phyloP scores from a whole-genome alignment of 2,888 invertebrate species.

The Caradrina clavipalpis region DNA sequence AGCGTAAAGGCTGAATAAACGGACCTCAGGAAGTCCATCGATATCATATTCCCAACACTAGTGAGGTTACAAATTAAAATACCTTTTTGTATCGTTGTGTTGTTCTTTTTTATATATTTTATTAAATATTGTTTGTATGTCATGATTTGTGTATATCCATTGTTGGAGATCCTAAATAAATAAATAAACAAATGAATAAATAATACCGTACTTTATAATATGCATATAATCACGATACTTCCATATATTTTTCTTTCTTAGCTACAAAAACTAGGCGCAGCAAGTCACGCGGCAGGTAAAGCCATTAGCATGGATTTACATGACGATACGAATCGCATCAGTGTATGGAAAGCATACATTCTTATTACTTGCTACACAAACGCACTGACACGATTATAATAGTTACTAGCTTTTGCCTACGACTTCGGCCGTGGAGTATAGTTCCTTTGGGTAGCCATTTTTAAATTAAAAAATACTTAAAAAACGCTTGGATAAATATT shows the following conservation, averaged over 20 bases:
- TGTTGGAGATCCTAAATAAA: no score
- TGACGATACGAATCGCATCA: slow-evolving; percentile 45
- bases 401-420: neutral
- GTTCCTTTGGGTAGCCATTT: no score
- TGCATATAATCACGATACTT: slow-evolving; percentile 41
- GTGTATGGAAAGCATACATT: slow-evolving; percentile 57
- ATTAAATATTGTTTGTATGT: no score
- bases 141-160: no score
- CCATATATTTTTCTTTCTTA: slow-evolving; percentile 39
- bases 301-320: slow-evolving; percentile 63
- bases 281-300: slow-evolving; percentile 46
- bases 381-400: slow-evolving; percentile 63
- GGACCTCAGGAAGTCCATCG: neutral
- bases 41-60: slow-evolving; percentile 17
- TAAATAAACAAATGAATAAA: no score
- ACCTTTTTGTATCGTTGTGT: no score
- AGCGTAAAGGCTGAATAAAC: neutral
- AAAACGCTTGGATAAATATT: no score
- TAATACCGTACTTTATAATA: neutral
- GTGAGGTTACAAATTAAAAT: neutral
- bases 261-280: slow-evolving; percentile 33
- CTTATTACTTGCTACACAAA: slow-evolving; percentile 29
- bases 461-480: no score
- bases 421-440: no score
- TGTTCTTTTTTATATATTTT: no score